Base-by-base conservation (phyloP, 2,888 invertebrate species). In the Malthinus flaveolus region DNA sequence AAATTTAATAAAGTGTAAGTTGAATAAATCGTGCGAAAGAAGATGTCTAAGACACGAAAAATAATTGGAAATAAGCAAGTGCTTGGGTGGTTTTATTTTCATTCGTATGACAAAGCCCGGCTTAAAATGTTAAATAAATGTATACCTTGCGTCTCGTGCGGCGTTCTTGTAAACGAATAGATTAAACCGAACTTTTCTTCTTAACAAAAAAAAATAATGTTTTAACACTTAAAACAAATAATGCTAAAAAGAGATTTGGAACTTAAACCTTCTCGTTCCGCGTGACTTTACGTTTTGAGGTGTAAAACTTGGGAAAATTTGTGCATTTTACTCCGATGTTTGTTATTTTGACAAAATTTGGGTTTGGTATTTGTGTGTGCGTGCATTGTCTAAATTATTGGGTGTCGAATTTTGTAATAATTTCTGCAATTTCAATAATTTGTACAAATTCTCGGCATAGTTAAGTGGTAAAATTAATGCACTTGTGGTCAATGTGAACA, bases 41-140 rank as follows among this genome's bases (percentile, higher is more conserved):
- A 52, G 34, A 51, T 36, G 46, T 56, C 51, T 49, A 37, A 49
- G 56, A 32, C 56, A 51, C 46, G 50, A 56, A 50, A 42, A 56
- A 50, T 56, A 56, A 56, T 56, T 56, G 56, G 56, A 34, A 56
- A 46, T 49, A 56, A 56, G 56, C 37, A 56, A 49, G 56, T 56
- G 48, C 48, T 49, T 55, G 42, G 48, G 48, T 55, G 34, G 44
- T 55, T 48, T 55, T 42, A 42, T 42, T 23, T 15, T n/a, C 13
- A 42, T 15, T 23, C 39, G 13, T 23, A 42, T 23, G 23, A 42
- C 39, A 42, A 42, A 42, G 15, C 23, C 23, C n/a, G 23, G 23
- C 39, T 23, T 15, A 42, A 42, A 42, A 23, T 42, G 39, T 42
- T 42, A 42, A 42, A 23, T 42, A 42, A 42, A 23, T 42, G 15